A percentile compares a stretch with the other conserved stretches of the same genome.
Evolutionary conservation across 2,888 invertebrate species (phyloP).

Genomic region (Anaspis maculata): DNA sequence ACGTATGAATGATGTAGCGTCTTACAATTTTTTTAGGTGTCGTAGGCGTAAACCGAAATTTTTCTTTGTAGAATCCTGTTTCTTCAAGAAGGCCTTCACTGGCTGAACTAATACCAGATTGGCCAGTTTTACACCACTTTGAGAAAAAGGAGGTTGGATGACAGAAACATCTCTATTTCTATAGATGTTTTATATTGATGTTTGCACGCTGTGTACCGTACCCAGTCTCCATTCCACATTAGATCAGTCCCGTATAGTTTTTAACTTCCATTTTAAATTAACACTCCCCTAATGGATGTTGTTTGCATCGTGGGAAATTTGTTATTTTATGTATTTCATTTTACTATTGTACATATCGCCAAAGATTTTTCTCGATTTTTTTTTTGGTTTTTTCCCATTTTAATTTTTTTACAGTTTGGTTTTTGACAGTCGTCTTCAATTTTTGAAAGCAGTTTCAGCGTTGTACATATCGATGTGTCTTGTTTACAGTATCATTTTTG

Average conservation of each 20-base stretch:
- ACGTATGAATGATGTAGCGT: slow-evolving; percentile 11
- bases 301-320: slow-evolving; percentile 33
- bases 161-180: slow-evolving; percentile 29
- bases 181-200: slow-evolving; percentile 20
- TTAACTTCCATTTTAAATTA: slow-evolving; percentile 1
- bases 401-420: slow-evolving; percentile 29
- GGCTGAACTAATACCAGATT: slow-evolving; percentile 93
- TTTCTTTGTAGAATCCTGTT: slow-evolving; percentile 43
- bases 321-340: slow-evolving; percentile 22
- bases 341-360: no score
- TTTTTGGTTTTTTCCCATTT: slow-evolving; percentile 25
- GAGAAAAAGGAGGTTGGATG: slow-evolving; percentile 77
- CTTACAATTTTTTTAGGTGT: slow-evolving; percentile 9
- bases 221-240: slow-evolving; percentile 5
- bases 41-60: slow-evolving; percentile 34
- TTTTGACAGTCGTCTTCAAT: slow-evolving; percentile 30
- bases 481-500: no score
- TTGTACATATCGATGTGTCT: no score
- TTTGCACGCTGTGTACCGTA: slow-evolving; percentile 24
- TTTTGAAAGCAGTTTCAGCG: slow-evolving; percentile 28
- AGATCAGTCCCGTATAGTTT: no score
- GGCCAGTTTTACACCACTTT: slow-evolving; percentile 84
- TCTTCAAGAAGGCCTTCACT: slow-evolving; percentile 75
- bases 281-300: slow-evolving; percentile 28
- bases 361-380: no score